These are phyloP conservation scores for Triplophysa bombifrons DNA, from an alignment of 2,797 vertebrate species.

Conservation along the genomic window DNA sequence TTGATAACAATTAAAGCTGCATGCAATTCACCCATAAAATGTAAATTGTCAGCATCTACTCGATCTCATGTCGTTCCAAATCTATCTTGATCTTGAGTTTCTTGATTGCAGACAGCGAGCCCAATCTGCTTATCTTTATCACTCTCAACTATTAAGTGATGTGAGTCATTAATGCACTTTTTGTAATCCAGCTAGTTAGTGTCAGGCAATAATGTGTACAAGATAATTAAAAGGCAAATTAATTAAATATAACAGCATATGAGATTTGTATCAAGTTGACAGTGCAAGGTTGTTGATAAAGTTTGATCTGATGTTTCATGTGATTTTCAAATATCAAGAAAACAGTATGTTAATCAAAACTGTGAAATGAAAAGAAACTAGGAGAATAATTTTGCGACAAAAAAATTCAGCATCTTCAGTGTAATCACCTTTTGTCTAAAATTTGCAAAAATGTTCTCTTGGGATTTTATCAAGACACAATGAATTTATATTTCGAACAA, in stretches of 20 bases:
- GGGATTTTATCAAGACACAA: no score
- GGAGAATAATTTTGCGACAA: no score
- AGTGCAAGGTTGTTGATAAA: neutral
- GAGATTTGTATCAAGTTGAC: no score
- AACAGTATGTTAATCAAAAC: no score
- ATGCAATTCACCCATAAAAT: neutral
- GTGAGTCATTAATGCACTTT: neutral
- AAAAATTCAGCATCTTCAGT: no score
- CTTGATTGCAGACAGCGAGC: neutral
- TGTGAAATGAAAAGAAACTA: no score
- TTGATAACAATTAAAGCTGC: constrained; percentile 7
- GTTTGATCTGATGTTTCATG: neutral
- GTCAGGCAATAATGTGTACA: neutral
- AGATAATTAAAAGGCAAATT: neutral
- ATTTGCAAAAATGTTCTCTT: no score
- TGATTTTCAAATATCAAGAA: neutral
- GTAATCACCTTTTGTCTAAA: no score
- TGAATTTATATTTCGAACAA: no score
- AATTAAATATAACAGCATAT: neutral
- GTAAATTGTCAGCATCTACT: neutral
- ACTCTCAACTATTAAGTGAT: neutral
- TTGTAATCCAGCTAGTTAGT: neutral
- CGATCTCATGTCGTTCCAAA: neutral
- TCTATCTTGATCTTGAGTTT: neutral
- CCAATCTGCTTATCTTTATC: neutral